Base-by-base conservation (phyloP, 2,797 vertebrate species). In the Dromococcyx pavoninus region DNA sequence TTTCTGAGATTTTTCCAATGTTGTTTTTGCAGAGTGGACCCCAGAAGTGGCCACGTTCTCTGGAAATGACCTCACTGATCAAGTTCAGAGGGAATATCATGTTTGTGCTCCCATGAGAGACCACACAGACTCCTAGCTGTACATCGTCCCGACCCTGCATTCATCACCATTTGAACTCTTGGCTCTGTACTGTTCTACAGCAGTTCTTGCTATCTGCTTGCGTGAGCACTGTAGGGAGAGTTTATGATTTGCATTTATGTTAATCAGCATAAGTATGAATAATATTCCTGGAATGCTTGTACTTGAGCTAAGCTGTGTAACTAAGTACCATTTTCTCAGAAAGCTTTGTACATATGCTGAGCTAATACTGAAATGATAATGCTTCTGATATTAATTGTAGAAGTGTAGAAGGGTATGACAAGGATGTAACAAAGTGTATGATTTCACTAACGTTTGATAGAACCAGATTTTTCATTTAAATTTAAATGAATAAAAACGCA, bases 231-330 rank as follows among this genome's bases (percentile, higher is more conserved):
- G 86, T 77, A 65, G 80, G 43, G 13, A 91, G 44, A 93, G 69
- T 91, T 94, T 93, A 92, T 62, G 64, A 94, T 95, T 95, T 96
- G 92, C 96, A 95, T 96, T 95, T 96, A 95, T 95, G 96, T 85
- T 96, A 96, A 96, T 95, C 86, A 91, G 86, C 18, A 0, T 46
- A 95, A 96, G 91, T 91, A 96, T 95, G 95, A 96, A 95, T 93
- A 95, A 93, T 95, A 95, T 94, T 95, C 80, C 80, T 95, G 96
- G 95, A 96, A 96, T 96, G 94, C 92, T 64, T 88, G 70, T 91
- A 58, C 93, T 95, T 89, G 80, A 91, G 93, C 91, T 95, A 94
- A 95, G 88, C 90, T 94, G 60, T 82, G 80, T 73, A 90, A 89
- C 75, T 71, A 94, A 93, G 90, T n/a, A 70, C 46, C 5, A 3